These are phyloP conservation scores for Acanthoscelides obtectus DNA, from an alignment of 2,888 invertebrate species.

Conservation along the genomic window DNA sequence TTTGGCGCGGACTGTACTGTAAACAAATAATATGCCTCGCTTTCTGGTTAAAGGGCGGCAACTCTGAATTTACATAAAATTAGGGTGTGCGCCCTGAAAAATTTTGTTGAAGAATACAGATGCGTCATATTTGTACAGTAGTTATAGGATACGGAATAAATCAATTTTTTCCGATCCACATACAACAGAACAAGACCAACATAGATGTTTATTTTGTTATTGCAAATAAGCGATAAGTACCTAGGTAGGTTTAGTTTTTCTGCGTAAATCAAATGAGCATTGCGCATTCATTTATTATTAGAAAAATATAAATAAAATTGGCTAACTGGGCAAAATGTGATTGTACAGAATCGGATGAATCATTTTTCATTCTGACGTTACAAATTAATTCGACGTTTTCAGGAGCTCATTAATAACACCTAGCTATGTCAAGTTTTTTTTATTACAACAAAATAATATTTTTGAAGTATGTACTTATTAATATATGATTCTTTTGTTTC, in stretches of 20 bases:
- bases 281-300: not conserved
- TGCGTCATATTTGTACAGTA: not conserved
- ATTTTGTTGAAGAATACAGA: constrained; percentile 2
- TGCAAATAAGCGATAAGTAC: too few relatives aligned
- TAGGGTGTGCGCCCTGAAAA: constrained; percentile 31
- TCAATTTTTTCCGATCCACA: not conserved
- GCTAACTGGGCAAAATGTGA: not conserved
- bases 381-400: not conserved
- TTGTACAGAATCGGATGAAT: not conserved
- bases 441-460: too few relatives aligned
- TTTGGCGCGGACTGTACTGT: constrained; percentile 30
- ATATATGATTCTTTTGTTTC: too few relatives aligned
- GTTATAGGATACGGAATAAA: not conserved
- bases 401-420: too few relatives aligned
- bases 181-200: too few relatives aligned
- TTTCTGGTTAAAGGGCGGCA: constrained; percentile 29
- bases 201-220: not conserved
- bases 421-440: too few relatives aligned
- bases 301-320: not conserved
- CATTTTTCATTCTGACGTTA: not conserved
- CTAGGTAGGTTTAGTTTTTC: not conserved
- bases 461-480: too few relatives aligned
- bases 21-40: constrained; percentile 33
- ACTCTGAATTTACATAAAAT: constrained; percentile 36
- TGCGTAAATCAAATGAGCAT: not conserved